These are phyloP conservation scores for Antidorcas marsupialis DNA, from an alignment of 2,113 vertebrate genomes.

Conservation along the genomic window DNA sequence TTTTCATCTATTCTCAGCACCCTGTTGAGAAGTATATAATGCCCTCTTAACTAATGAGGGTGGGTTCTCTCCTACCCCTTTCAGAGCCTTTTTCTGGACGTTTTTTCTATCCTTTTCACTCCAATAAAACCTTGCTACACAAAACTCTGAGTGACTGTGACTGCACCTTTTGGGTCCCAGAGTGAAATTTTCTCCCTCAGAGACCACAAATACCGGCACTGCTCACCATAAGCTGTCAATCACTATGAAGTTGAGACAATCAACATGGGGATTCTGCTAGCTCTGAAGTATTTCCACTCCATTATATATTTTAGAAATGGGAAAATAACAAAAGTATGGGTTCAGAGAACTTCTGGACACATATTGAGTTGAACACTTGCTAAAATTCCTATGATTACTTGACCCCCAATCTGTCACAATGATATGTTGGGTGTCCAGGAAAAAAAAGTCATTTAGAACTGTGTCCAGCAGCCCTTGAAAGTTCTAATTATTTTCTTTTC, in stretches of 20 bases:
- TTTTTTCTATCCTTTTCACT: background rate
- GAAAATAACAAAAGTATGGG: background rate
- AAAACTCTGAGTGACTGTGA: background rate
- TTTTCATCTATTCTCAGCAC: background rate
- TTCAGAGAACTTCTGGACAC: background rate
- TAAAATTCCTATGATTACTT: background rate
- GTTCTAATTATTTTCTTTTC: background rate
- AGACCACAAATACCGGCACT: background rate
- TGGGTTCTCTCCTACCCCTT: background rate
- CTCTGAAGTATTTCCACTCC: background rate
- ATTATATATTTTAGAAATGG: background rate
- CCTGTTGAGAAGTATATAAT: background rate
- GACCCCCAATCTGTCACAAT: background rate
- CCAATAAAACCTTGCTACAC: background rate
- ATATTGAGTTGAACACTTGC: background rate
- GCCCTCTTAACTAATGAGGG: background rate
- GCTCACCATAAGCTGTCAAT: too few species aligned
- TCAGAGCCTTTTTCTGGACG: background rate
- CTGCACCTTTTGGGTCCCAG: background rate
- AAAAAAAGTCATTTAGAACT: background rate
- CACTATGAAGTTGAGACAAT: background rate
- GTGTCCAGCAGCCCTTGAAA: background rate
- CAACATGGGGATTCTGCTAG: background rate
- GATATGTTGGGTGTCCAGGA: background rate
- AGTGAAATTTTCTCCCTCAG: background rate